Evolutionary conservation across 2,888 invertebrate genomes (phyloP).

Genomic region (Caenorhabditis doughertyi): DNA sequence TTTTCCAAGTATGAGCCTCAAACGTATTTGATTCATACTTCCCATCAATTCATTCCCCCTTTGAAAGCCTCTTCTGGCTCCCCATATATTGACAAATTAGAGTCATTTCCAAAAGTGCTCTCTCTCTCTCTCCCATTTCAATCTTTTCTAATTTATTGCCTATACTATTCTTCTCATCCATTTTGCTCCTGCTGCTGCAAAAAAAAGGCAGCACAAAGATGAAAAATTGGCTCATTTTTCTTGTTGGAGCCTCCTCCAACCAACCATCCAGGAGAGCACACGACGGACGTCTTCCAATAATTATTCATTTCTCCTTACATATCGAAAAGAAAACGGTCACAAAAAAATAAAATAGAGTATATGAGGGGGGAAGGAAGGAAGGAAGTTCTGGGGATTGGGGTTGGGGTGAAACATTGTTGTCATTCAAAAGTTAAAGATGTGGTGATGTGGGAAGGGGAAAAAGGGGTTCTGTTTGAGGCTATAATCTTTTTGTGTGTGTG

Average conservation of each 20-base stretch:
- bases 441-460: conserved; percentile 7
- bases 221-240: conserved; percentile 1
- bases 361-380: neutral
- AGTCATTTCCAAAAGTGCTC: neutral
- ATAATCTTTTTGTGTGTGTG: neutral
- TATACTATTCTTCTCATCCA: neutral
- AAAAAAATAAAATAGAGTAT: conserved; percentile 26
- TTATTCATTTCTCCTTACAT: conserved; percentile 68
- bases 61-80: too few relatives aligned
- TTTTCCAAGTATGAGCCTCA: too few relatives aligned
- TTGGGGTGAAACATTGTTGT: conserved; percentile 24
- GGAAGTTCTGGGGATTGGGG: conserved; percentile 4
- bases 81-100: conserved; percentile 1
- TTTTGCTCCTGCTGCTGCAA: neutral
- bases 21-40: too few relatives aligned
- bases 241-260: neutral
- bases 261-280: neutral
- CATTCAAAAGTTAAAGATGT: conserved; percentile 60
- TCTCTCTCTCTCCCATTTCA: neutral
- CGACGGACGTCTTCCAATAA: conserved; percentile 36
- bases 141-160: neutral
- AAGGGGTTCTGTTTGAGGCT: neutral
- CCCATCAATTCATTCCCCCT: too few relatives aligned
- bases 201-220: too few relatives aligned
- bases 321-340: conserved; percentile 45